A percentile compares a stretch with the other conserved stretches of the same genome.
These are phyloP conservation scores for Globia sparganii DNA, from an alignment of 2,888 invertebrate species.

Conservation along the genomic window DNA sequence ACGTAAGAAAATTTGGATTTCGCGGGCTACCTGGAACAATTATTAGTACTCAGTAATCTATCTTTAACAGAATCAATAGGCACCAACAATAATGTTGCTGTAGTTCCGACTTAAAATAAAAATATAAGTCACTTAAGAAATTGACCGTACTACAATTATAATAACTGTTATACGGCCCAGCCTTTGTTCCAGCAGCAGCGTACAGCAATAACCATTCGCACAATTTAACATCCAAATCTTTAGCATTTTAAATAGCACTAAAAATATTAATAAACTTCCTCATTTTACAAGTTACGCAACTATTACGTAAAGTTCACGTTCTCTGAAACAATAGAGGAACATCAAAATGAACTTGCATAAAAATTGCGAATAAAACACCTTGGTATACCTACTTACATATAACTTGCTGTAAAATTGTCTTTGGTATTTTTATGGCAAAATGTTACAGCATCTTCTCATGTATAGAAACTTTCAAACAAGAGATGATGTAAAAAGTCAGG, in stretches of 20 bases:
- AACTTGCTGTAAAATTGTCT: constrained; percentile 10
- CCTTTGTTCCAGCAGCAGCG: constrained; percentile 33
- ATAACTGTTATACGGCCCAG: constrained; percentile 6
- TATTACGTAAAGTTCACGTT: constrained; percentile 69
- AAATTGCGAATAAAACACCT: constrained; percentile 23
- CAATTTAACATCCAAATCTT: constrained; percentile 54
- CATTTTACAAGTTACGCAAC: constrained; percentile 71
- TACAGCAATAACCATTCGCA: constrained; percentile 39
- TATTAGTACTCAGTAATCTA: background rate
- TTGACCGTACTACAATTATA: constrained; percentile 14
- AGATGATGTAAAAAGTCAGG: background rate
- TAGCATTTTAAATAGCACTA: constrained; percentile 53
- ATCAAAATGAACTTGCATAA: constrained; percentile 21
- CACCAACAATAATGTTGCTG: background rate
- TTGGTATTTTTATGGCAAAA: background rate
- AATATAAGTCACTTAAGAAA: constrained; percentile 15
- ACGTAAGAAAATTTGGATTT: too few species aligned
- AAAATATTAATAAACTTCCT: constrained; percentile 71
- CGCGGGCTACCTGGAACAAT: too few species aligned
- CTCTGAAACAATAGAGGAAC: constrained; percentile 52
- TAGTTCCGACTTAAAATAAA: constrained; percentile 11
- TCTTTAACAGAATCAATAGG: constrained; percentile 11
- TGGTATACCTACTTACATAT: background rate
- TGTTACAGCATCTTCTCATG: background rate
- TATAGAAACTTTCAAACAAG: background rate